These are phyloP conservation scores for Cebidichthys violaceus DNA, from an alignment of 2,113 vertebrate genomes.

Conservation along the genomic window DNA sequence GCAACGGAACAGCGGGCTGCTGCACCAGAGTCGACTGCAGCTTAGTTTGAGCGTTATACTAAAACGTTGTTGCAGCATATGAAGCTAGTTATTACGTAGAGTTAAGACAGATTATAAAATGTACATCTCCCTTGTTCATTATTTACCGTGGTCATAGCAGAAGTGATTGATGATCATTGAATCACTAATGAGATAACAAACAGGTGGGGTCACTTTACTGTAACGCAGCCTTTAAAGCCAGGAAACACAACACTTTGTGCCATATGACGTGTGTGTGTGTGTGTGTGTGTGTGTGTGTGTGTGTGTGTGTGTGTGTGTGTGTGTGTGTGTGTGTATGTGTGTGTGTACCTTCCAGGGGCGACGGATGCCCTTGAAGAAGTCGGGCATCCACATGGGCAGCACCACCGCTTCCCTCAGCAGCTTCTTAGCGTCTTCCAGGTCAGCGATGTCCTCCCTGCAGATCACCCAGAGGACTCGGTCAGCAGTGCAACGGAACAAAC, in stretches of 20 bases:
- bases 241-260: too few species aligned
- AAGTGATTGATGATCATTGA: neutral
- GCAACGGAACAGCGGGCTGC: neutral
- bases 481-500: conserved; percentile 3
- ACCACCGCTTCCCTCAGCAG: conserved; percentile 95
- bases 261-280: neutral
- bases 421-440: conserved; percentile 95
- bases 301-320: conserved; percentile 12
- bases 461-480: conserved; percentile 32
- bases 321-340: conserved; percentile 2
- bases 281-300: conserved; percentile 11
- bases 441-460: conserved; percentile 95
- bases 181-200: neutral
- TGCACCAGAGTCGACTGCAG: neutral
- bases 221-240: too few species aligned
- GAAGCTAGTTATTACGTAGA: neutral
- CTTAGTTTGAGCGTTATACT: neutral
- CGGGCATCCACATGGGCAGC: conserved; percentile 99
- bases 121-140: neutral
- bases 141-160: neutral
- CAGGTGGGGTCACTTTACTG: too few species aligned
- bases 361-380: conserved; percentile 98
- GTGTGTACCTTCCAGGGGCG: conserved; percentile 94
- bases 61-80: neutral
- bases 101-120: neutral